Percentiles rank a stretch among this genome's conserved stretches.
Evolutionary conservation across 2,888 invertebrate species (phyloP).

Genomic region (Sphaerophoria taeniata): DNA sequence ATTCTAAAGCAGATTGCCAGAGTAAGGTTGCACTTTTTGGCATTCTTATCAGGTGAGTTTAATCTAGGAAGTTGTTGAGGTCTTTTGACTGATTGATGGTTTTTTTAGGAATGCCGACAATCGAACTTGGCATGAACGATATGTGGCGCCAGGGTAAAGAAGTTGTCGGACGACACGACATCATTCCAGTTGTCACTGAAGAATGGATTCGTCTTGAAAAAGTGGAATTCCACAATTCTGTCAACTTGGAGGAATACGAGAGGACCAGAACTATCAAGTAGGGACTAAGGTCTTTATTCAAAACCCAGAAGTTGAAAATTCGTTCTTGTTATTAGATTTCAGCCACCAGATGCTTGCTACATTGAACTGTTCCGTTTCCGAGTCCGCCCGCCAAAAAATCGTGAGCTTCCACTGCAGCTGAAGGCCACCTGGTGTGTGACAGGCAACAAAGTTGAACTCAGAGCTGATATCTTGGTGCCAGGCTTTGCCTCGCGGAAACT

Average conservation of each 20-base stretch:
- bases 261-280: conserved; percentile 93
- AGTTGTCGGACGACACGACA: conserved; percentile 99
- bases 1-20: conserved; percentile 96
- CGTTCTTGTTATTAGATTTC: conserved; percentile 87
- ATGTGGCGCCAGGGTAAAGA: conserved; percentile 99
- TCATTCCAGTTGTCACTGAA: conserved; percentile 99
- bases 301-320: too few species aligned
- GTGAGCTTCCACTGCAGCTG: conserved; percentile 97
- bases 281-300: conserved; percentile 44
- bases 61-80: neutral
- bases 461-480: conserved; percentile 97
- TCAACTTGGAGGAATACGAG: conserved; percentile 95
- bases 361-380: conserved; percentile 98
- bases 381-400: conserved; percentile 96
- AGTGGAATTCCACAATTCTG: conserved; percentile 96
- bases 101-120: conserved; percentile 92
- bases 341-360: conserved; percentile 98
- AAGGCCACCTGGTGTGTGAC: conserved; percentile 95
- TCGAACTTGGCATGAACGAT: conserved; percentile 99
- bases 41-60: conserved; percentile 92
- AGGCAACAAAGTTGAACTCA: conserved; percentile 96
- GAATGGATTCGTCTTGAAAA: conserved; percentile 99
- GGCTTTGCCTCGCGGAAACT: conserved; percentile 98
- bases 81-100: neutral
- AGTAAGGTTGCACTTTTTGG: conserved; percentile 97